Base-by-base conservation (phyloP, 1,140 invertebrate species). In the Antheraea pernyi region DNA sequence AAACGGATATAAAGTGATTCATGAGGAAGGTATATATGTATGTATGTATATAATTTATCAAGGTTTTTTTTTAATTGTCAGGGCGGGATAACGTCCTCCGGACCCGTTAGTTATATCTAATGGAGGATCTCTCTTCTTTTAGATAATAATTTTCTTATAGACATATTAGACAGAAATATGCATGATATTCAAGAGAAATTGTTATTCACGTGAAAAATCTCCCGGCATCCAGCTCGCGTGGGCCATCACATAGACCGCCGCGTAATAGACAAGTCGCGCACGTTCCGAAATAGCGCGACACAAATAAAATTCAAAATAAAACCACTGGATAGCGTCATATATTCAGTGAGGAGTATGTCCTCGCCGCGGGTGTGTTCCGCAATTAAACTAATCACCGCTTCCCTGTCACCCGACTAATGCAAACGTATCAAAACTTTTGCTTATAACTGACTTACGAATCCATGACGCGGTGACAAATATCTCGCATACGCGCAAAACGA, bases 281-380 rank as follows among this genome's bases (percentile, higher is more conserved):
- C 82, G 82, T 86, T 86, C 89, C 73, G 75, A 91, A 91, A 91
- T 91, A 91, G 89, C 86, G 81, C 88, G 88, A 89, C 89, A 89
- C 86, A 90, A 91, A 91, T 91, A 90, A 90, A 91, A 86, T 87
- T 82, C 77, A 88, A 90, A 91, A 91, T 91, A 91, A 91, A 90
- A 87, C 86, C 72, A 84, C 82, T 84, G 77, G 81, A 88, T 88
- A 83, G 82, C 86, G 83, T 85, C 81, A 90, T 83, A 87, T 88
- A 87, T 88, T 82, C 75, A 64, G 76, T 78, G 79, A 74, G 71
- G 77, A 76, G 69, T 59, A 73, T 68, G 81, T 70, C 75, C 74
- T 78, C 74, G 75, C 78, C 80, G 79, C 75, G 71, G 82, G 70
- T 84, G 75, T 82, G 81, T 82, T 83, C 80, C 80, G 80, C 81